These are phyloP conservation scores for Cavia aperea DNA, from an alignment of 2,113 vertebrate species.

Conservation along the genomic window DNA sequence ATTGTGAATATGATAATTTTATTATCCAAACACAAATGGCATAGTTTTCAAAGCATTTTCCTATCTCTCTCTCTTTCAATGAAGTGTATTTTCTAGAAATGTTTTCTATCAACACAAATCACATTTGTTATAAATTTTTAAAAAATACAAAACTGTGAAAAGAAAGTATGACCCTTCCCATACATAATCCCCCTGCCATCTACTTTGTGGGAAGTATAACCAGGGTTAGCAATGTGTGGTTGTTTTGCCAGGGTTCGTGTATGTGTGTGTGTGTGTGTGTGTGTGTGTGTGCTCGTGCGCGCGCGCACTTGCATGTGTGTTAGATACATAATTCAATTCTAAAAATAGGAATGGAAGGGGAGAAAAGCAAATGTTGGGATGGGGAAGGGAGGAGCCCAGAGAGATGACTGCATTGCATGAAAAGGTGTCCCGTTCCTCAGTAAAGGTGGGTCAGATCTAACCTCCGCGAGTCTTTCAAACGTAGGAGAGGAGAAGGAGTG, in stretches of 20 bases:
- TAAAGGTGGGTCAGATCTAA: background rate
- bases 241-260: background rate
- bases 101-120: constrained; percentile 14
- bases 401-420: background rate
- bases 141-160: background rate
- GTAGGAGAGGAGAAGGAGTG: rapidly evolving
- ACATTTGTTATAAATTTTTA: background rate
- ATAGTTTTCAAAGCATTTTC: background rate
- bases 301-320: background rate
- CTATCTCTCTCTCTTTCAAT: background rate
- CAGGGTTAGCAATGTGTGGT: background rate
- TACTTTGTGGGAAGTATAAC: background rate
- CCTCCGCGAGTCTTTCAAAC: background rate
- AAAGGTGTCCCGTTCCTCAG: background rate
- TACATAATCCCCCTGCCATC: too few relatives aligned
- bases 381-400: background rate
- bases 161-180: background rate
- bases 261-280: background rate
- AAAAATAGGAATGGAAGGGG: background rate
- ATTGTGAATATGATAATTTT: background rate
- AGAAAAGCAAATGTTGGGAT: too few relatives aligned
- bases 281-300: too few relatives aligned
- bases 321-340: background rate
- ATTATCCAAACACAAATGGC: background rate
- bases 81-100: background rate